Base-by-base conservation (phyloP, 2,888 invertebrate genomes). In the Barypeithes pellucidus region DNA sequence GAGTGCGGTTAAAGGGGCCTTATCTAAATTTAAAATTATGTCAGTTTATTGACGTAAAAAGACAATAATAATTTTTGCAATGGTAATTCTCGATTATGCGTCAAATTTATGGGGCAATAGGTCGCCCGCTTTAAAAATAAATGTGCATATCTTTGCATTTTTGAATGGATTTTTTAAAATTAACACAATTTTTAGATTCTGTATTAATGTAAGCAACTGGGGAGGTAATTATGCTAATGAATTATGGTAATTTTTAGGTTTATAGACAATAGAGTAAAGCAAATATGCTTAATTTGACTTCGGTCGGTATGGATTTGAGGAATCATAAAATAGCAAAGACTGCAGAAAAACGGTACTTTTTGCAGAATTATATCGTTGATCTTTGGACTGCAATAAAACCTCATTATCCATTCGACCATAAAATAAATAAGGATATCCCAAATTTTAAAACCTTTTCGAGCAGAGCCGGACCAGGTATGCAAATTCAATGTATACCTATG, bases 81-180 rank as follows among this genome's bases (percentile, higher is more conserved):
- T 67, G 57, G 41, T 59, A 67, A 67, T 67, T 54, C 33, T 45
- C 29, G 54, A 57, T 57, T 24, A 67, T 43, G 12, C 29, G 41
- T 59, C 39, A 57, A 33, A 59, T 54, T 65, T 57, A 12, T 67
- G 16, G 67, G 67, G 24, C 67, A 67, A 67, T 54, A 59, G 59
- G 67, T 67, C 67, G 18, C 4, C 29, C 16, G 29, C 18, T 67
- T 67, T 43, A 50, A 67, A 57, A 29, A 45, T 33, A 43, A 20
- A 57, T 39, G 54, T 43, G 33, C 43, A 67, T 57, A 67, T 59
- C 16, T 67, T 67, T 45, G 59, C 67, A 59, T 67, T 67, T 67
- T 67, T 67, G 33, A 52, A 52, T 52, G 18, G 20, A 39, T 18
- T 20, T 33, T 50, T 50, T 36, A 36, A 50, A 65, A 50, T 63